Base-by-base conservation (phyloP, 1,140 invertebrate species). In the Lanistes nyassanus region DNA sequence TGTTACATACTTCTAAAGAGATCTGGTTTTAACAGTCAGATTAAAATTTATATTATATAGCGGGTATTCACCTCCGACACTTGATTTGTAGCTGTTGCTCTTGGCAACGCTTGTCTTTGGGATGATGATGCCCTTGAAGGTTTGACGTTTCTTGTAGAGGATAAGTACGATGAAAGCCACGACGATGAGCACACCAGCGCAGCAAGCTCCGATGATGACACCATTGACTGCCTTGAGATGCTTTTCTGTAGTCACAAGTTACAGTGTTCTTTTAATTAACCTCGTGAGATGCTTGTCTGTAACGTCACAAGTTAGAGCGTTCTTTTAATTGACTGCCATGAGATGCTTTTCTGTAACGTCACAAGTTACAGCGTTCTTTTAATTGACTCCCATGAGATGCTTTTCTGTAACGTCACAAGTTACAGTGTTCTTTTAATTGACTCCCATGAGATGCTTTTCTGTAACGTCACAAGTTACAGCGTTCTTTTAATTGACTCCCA, bases 51-150 rank as follows among this genome's bases (percentile, higher is more conserved):
- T 13, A 47, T 16, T 47, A 47, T 13, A 9, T 47, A 16, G 42
- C 0, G 42, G 9, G 7, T n/a, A 51, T 51, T 64, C 79, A 87
- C 86, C 85, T 81, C 86, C 86, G 21, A 87, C 83, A 58, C 83
- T 87, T 29, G 86, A 87, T 64, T 87, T 87, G 80, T 87, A 87
- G 72, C 84, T 86, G 80, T 87, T 87, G 78, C 85, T 87, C 76
- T 87, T 87, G 47, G 84, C 82, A 55, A 86, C 86, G 11, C 82
- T 81, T 42, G 85, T 82, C 75, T 86, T 86, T 42, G 83, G 83
- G 74, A 86, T 84, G n/a, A 86, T 85, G 39, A 87, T 85, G 69
- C 83, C 85, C 51, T 82, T 82, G 74, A 87, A 86, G 62, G 81
- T 85, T 53, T 86, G 82, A 51, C 86, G 70, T 75, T 87, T 87